These are phyloP conservation scores for Boleophthalmus pectinirostris DNA, from an alignment of 2,113 vertebrate genomes.

Conservation along the genomic window DNA sequence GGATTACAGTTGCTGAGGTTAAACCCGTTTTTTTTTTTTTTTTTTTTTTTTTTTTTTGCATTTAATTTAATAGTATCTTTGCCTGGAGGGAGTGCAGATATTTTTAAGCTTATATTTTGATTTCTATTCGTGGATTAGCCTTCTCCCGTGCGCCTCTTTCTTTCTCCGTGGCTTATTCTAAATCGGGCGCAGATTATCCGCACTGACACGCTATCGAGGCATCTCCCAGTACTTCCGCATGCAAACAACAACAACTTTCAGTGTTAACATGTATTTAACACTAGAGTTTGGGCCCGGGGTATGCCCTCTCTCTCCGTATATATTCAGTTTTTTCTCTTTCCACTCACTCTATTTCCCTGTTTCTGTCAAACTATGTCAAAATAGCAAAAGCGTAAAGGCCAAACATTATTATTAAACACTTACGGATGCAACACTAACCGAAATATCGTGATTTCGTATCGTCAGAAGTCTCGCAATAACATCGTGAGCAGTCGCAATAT, in stretches of 20 bases:
- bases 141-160: conserved; percentile 48
- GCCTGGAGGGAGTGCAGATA: conserved; percentile 63
- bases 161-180: conserved; percentile 54
- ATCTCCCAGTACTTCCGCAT: conserved; percentile 41
- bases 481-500: no score
- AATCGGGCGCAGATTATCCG: conserved; percentile 68
- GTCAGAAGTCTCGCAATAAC: no score
- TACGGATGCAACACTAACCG: no score
- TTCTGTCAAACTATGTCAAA: not conserved
- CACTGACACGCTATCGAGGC: conserved; percentile 62
- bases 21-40: not conserved
- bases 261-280: conserved; percentile 58
- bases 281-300: conserved; percentile 7
- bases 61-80: conserved; percentile 64
- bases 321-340: not conserved
- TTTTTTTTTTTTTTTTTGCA: conserved; percentile 26
- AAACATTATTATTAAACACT: no score
- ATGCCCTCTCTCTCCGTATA: not conserved
- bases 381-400: no score
- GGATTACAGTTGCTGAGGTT: conserved; percentile 69
- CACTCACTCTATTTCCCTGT: not conserved
- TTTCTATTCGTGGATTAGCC: conserved; percentile 70
- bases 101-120: conserved; percentile 67
- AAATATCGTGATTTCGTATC: no score
- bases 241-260: conserved; percentile 57